Base-by-base conservation (phyloP, 2,113 vertebrate species). In the Erythrolamprus reginae region DNA sequence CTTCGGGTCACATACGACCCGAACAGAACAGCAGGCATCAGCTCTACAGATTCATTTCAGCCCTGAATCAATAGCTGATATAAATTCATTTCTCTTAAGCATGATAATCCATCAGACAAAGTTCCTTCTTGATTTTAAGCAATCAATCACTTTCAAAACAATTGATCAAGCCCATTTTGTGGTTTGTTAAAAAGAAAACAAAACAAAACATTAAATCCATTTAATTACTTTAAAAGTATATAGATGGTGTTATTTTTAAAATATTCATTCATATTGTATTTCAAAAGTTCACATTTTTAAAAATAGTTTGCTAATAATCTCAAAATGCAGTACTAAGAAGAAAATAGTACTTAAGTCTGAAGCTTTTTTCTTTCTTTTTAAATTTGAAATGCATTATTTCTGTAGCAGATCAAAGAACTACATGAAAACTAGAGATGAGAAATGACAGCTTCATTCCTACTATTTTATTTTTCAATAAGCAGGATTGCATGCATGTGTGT, bases 21-120 rank as follows among this genome's bases (percentile, higher is more conserved):
- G n/a, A n/a, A n/a, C n/a, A n/a, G n/a, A n/a, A n/a, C n/a, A n/a
- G n/a, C n/a, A n/a, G n/a, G n/a, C n/a, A 77, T 19, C 5, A 77
- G 65, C n/a, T 19, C n/a, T 38, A 38, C n/a, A 77, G 19, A 10
- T n/a, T 24, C 77, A 90, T 89, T 88, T 6, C 23, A 47, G 38
- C 50, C 89, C 47, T 53, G 87, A 91, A 89, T 53, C 87, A 90
- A 53, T 56, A 91, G 10, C 26, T 89, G 58, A 56, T 56, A 89
- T 86, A 52, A 83, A 56, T 45, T 53, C 33, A 51, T 91, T 88
- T 91, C 28, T 48, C n/a, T n/a, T n/a, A 38, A 88, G 85, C 89
- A 92, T 86, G 55, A 91, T 92, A 91, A 89, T 91, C 85, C 1
- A 0, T 84, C 89, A 33, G 28, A 42, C 47, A 82, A 58, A 0